Base-by-base conservation (phyloP, 2,797 vertebrate genomes). In the Enteromius anoplus region DNA sequence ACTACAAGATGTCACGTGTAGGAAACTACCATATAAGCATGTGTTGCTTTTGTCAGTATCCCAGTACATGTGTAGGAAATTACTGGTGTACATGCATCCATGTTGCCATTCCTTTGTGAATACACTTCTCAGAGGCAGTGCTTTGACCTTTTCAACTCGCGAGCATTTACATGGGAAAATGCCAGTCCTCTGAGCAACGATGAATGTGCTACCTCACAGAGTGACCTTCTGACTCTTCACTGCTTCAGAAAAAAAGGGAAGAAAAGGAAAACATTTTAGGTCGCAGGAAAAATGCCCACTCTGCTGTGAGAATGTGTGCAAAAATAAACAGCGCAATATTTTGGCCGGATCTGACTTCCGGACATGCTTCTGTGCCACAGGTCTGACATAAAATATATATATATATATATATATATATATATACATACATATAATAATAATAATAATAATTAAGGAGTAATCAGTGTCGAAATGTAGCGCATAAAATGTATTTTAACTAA, bases 311-410 rank as follows among this genome's bases (percentile, higher is more conserved):
- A 95, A 94, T 94, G 91, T 92, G 92, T 93, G 92, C 95, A 93
- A 95, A 96, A 96, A 95, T 96, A 96, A 96, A 95, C 95, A 96
- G 79, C 93, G 91, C 91, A 94, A 95, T 93, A 93, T 94, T 95
- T 80, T 93, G 90, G 88, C 88, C 84, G 87, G 75, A 85, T 94
- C 92, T 90, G 81, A 80, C 90, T 91, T 90, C 92, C 92, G 92
- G 95, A 94, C 91, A 93, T 42, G 86, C 92, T 90, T 91, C 93
- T 92, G 91, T 93, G 90, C 85, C 88, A 90, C 89, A 89, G 90
- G 86, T 85, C 79, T 47, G 92, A 93, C 91, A 47, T 76, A n/a
- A 62, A 51, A 42, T 8, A 42, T 9, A 42, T 9, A 42, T 2
- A 42, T 42, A 42, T 40, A 34, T 34, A 34, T n/a, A n/a, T n/a